Evolutionary conservation across 2,888 invertebrate species (phyloP).

Genomic region (Andrena praecox): DNA sequence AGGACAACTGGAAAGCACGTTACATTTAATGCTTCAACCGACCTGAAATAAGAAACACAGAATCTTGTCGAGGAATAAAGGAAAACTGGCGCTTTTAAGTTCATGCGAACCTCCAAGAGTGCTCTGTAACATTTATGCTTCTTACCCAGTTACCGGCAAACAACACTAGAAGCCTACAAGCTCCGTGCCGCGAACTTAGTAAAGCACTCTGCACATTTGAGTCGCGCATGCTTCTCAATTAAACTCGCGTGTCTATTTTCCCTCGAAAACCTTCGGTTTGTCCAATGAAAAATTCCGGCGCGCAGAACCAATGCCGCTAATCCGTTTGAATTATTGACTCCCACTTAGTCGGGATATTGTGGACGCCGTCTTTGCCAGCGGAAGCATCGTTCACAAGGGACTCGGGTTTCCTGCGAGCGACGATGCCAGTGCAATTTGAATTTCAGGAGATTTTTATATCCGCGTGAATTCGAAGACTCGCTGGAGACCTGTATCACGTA

Average conservation of each 20-base stretch:
- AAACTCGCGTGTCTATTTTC: neutral
- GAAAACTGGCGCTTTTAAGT: too few species aligned
- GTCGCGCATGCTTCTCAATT: too few species aligned
- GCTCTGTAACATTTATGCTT: too few species aligned
- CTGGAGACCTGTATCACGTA: conserved; percentile 63
- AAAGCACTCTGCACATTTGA: too few species aligned
- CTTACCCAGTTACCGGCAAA: too few species aligned
- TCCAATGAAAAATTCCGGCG: neutral
- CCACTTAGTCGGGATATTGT: conserved; percentile 34
- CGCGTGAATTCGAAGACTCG: conserved; percentile 65
- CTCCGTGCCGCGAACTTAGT: too few species aligned
- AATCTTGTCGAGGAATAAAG: too few species aligned
- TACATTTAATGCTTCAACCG: too few species aligned
- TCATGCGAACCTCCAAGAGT: too few species aligned
- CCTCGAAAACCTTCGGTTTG: neutral
- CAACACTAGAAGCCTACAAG: too few species aligned
- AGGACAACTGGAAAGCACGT: too few species aligned
- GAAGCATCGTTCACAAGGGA: conserved; percentile 53
- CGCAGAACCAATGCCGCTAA: neutral
- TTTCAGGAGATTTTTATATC: conserved; percentile 72
- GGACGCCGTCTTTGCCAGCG: neutral
- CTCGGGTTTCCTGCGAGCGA: conserved; percentile 40
- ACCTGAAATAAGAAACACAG: too few species aligned
- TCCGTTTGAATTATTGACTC: conserved; percentile 64
- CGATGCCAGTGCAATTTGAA: conserved; percentile 65